Conservation (phyloP, 1,140 invertebrate genomes). For the Psix sp. region DNA sequence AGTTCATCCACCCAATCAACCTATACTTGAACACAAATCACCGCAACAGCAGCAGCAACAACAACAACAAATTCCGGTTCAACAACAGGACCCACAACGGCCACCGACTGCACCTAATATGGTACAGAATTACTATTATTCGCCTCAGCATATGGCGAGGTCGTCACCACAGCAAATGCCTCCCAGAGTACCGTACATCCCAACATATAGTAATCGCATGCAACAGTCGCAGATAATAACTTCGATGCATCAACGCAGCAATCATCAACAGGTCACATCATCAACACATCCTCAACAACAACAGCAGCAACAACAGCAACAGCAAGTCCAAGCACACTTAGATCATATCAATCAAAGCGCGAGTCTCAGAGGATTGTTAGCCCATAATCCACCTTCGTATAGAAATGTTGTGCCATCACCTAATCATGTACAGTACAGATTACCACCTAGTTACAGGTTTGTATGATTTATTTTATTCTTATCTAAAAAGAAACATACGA, state of each 20-base stretch:
- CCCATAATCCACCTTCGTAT: constrained; percentile 70
- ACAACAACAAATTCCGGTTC: constrained; percentile 52
- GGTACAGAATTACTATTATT: constrained; percentile 61
- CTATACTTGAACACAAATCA: constrained; percentile 39
- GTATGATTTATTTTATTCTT: neutral
- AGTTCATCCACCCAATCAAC: constrained; percentile 61
- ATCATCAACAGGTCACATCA: constrained; percentile 75
- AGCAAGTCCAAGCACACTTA: constrained; percentile 66
- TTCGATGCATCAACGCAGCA: constrained; percentile 67
- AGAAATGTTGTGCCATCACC: constrained; percentile 55
- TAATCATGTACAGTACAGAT: constrained; percentile 68
- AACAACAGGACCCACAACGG: constrained; percentile 58
- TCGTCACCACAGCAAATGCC: constrained; percentile 68
- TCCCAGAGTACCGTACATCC: constrained; percentile 62
- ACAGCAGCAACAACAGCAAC: constrained; percentile 68
- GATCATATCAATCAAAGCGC: constrained; percentile 72
- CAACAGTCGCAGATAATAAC: constrained; percentile 66
- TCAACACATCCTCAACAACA: constrained; percentile 77
- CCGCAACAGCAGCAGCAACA: constrained; percentile 37
- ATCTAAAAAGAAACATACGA: too few species aligned
- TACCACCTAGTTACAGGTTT: constrained; percentile 68
- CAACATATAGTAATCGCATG: constrained; percentile 65
- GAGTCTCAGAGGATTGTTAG: constrained; percentile 70
- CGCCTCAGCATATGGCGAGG: constrained; percentile 66
- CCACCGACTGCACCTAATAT: constrained; percentile 54